phyloP scores from a whole-genome alignment of 2,888 invertebrate species.

The Homarus gammarus region DNA sequence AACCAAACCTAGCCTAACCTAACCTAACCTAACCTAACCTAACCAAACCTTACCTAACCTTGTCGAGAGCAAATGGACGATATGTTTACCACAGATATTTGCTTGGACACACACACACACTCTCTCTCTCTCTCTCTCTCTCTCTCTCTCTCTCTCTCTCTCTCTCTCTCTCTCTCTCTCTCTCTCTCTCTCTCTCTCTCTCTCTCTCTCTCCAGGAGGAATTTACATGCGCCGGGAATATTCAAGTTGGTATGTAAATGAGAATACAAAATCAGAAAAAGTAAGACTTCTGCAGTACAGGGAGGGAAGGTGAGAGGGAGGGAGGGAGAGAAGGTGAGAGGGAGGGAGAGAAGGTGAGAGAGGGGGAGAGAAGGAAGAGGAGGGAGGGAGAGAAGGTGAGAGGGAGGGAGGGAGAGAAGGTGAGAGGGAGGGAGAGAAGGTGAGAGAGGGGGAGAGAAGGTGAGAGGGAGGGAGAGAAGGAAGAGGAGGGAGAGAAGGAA shows the following conservation, averaged over 20 bases:
- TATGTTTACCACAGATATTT: no score
- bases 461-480: not conserved
- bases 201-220: not conserved
- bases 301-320: not conserved
- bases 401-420: no score
- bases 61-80: no score
- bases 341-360: not conserved
- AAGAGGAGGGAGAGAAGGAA: not conserved
- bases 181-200: conserved; percentile 41
- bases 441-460: not conserved
- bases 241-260: conserved; percentile 30
- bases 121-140: no score
- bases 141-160: conserved; percentile 18
- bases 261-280: conserved; percentile 10
- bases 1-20: no score
- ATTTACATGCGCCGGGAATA: conserved; percentile 27
- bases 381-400: no score
- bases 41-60: no score
- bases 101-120: no score
- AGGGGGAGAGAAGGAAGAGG: no score
- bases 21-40: no score
- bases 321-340: not conserved
- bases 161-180: conserved; percentile 39
- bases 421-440: no score
- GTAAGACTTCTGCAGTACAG: not conserved